Conservation (phyloP, 1,140 invertebrate genomes). For the Leptinotarsa undecemlineata region DNA sequence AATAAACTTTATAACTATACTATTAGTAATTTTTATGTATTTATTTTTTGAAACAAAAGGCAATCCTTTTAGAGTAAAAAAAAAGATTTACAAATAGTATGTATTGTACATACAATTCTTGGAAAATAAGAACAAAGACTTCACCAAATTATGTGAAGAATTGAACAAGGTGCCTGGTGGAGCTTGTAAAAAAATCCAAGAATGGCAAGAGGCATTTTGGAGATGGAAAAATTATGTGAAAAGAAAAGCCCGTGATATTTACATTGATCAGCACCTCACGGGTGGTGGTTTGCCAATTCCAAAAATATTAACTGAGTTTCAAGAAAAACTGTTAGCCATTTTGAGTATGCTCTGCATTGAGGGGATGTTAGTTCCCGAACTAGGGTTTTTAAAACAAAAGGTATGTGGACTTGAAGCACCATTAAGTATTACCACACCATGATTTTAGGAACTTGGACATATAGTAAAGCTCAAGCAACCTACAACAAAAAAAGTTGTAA, state of each 20-base stretch:
- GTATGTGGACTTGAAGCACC: neutral
- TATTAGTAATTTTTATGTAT: too few species aligned
- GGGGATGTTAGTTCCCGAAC: neutral
- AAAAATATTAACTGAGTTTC: neutral
- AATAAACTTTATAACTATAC: too few species aligned
- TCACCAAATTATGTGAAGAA: too few species aligned
- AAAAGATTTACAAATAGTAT: too few species aligned
- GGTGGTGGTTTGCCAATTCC: neutral
- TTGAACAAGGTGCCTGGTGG: too few species aligned
- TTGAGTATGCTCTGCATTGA: neutral
- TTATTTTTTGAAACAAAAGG: too few species aligned
- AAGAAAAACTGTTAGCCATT: neutral
- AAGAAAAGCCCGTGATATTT: neutral
- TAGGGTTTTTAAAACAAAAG: neutral
- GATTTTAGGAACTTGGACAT: neutral
- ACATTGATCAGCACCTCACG: neutral
- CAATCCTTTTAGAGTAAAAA: too few species aligned
- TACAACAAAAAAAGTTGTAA: neutral
- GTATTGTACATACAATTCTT: too few species aligned
- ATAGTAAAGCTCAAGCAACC: neutral
- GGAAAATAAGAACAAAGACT: too few species aligned
- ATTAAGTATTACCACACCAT: neutral
- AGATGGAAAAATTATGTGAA: neutral
- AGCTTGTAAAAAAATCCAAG: too few species aligned
- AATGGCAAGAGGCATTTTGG: neutral